Conservation (phyloP, 2,888 invertebrate species). For the Plemyria rubiginata region DNA sequence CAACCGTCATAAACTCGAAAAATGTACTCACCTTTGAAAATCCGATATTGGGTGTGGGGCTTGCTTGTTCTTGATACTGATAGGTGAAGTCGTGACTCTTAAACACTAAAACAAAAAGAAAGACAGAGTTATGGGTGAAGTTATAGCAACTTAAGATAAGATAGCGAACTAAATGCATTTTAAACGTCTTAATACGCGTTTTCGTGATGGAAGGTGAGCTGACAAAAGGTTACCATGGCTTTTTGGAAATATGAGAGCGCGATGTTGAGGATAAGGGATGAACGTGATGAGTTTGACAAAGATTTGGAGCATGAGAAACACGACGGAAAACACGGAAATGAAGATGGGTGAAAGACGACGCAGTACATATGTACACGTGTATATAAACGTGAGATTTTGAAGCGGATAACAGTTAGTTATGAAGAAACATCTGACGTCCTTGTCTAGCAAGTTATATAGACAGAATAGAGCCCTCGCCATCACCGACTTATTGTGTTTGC, state of each 20-base stretch:
- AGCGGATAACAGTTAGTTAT: constrained; percentile 3
- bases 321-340: constrained; percentile 59
- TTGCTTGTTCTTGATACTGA: constrained; percentile 88
- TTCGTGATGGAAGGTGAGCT: constrained; percentile 81
- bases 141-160: constrained; percentile 79
- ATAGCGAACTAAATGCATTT: constrained; percentile 82
- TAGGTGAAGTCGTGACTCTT: constrained; percentile 90
- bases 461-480: too few species aligned
- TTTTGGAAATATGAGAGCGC: constrained; percentile 62
- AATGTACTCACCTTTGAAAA: constrained; percentile 92
- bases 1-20: constrained; percentile 62
- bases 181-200: constrained; percentile 82
- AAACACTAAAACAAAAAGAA: constrained; percentile 92
- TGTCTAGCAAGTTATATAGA: neutral
- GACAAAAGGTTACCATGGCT: constrained; percentile 78
- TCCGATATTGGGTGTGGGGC: constrained; percentile 93
- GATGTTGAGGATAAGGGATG: constrained; percentile 67
- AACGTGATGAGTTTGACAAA: constrained; percentile 76
- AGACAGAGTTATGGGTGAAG: constrained; percentile 81
- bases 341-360: constrained; percentile 40
- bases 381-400: constrained; percentile 15
- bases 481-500: too few species aligned
- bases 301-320: constrained; percentile 76
- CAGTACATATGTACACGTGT: constrained; percentile 17
- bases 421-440: neutral